Base-by-base conservation (phyloP, 2,888 invertebrate species). In the Xestia ashworthii region DNA sequence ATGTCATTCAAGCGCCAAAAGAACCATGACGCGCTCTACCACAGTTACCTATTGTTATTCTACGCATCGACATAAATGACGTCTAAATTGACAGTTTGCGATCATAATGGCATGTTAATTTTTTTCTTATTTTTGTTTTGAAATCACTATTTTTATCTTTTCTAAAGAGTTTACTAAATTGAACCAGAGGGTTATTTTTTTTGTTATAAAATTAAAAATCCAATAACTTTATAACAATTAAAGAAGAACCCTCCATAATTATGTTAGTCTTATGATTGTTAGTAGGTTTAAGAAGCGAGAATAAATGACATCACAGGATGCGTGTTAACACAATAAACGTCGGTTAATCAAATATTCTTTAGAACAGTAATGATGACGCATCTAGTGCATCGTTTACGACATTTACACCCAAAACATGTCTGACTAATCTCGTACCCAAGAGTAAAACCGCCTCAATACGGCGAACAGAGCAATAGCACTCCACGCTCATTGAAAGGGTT, bases 371-470 rank as follows among this genome's bases (percentile, higher is more conserved):
- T 86, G 88, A 72, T 86, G 87, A 86, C 88, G 74, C 82, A 81
- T 78, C 66, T 66, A 82, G 73, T 80, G 80, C 87, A 88, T 71
- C 79, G 64, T 71, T 71, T 76, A 77, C 12, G 41, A 70, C 60
- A 77, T 73, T 50, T 60, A 75, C 83, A 90, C 83, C 86, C 77
- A 87, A 76, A 87, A 84, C 66, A 76, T 76, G 76, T 79, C 53
- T 71, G 71, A 60, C 83, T 93, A 82, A 91, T 85, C 94, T 97
- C 95, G 97, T 98, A 91, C 97, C 97, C 88, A 97, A 89, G 81
- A 96, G 78, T 86, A 98, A 92, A 87, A 98, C 95, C 65, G 94
- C 93, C 95, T 97, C 93, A 79, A 98, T 93, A 85, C 98, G 96
- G 80, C 93, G 95, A 70, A 98, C 92, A 32, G 98, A 97, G 46